Evolutionary conservation across 2,113 vertebrate species (phyloP).

Genomic region (Pseudorasbora parva): DNA sequence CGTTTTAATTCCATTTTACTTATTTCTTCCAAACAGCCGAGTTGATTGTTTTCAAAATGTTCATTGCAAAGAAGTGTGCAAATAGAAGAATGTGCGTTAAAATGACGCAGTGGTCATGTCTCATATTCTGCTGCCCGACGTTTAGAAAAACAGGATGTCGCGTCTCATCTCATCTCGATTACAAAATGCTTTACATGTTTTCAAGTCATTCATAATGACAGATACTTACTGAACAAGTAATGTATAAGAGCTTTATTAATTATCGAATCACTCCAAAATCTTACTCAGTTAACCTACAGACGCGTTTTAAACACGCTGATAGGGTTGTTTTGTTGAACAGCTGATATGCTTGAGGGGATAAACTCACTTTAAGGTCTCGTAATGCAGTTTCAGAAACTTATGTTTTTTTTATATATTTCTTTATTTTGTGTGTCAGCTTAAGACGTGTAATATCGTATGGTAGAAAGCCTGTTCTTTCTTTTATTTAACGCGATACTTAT

Average conservation of each 20-base stretch:
- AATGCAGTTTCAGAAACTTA: neutral
- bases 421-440: neutral
- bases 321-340: conserved; percentile 11
- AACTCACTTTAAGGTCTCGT: neutral
- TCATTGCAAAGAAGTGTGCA: neutral
- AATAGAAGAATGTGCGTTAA: neutral
- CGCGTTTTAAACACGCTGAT: neutral
- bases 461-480: neutral
- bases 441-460: neutral
- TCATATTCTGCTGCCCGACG: neutral
- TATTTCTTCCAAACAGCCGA: neutral
- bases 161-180: neutral
- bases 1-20: neutral
- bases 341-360: conserved; percentile 2
- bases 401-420: neutral
- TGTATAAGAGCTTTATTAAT: neutral
- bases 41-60: no score
- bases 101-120: neutral
- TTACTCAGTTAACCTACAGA: neutral
- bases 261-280: neutral
- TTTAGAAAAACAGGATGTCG: conserved; percentile 35
- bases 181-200: neutral
- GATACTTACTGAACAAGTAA: neutral
- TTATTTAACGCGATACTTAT: neutral
- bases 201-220: neutral